A percentile compares a stretch with the other conserved stretches of the same genome.
phyloP scores from a whole-genome alignment of 2,113 vertebrate species.

The Diglossa brunneiventris region DNA sequence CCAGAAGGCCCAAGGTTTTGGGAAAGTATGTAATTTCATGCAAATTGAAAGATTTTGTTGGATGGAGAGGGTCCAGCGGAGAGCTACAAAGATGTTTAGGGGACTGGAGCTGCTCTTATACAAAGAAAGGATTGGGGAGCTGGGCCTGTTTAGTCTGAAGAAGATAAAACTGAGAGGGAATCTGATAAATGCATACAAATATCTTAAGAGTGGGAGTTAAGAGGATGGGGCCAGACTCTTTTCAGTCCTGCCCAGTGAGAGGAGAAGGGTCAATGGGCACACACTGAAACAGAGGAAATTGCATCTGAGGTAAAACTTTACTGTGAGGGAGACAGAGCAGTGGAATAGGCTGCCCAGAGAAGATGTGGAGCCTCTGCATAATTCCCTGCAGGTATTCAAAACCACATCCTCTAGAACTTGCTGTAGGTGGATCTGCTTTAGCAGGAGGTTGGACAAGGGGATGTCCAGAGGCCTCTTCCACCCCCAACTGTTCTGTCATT shows the following conservation, averaged over 20 bases:
- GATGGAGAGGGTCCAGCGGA: not conserved
- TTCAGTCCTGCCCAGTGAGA: not conserved
- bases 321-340: not conserved
- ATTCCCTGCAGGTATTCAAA: not conserved
- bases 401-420: not conserved
- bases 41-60: not conserved
- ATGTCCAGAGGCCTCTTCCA: not conserved
- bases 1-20: not conserved
- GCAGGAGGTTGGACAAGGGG: not conserved
- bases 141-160: not conserved
- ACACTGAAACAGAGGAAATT: not conserved
- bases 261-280: not conserved
- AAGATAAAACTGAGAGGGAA: not conserved
- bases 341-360: not conserved
- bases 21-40: not conserved
- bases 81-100: not conserved
- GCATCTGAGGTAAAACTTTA: not conserved
- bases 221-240: not conserved
- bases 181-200: not conserved
- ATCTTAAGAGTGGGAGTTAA: not conserved
- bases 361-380: not conserved
- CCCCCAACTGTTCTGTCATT: not conserved
- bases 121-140: not conserved
- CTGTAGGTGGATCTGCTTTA: not conserved
- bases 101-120: not conserved